Evolutionary conservation across 1,140 invertebrate species (phyloP).

Genomic region (Papilio machaon): DNA sequence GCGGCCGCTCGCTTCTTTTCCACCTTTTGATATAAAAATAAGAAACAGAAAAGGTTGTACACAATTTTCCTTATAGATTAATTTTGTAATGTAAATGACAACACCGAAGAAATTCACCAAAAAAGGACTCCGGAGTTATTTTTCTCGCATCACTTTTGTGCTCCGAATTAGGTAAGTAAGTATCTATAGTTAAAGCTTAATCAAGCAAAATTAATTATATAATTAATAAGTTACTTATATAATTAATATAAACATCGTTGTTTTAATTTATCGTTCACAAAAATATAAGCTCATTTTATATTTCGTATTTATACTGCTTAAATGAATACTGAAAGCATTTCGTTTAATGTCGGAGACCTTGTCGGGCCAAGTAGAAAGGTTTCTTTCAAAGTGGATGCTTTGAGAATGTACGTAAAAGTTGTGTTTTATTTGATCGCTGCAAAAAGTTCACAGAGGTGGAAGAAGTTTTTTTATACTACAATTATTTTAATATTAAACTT

Average conservation of each 20-base stretch:
- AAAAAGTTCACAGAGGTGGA: constrained; percentile 4
- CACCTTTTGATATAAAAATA: too few relatives aligned
- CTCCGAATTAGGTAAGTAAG: too few relatives aligned
- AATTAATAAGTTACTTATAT: neutral
- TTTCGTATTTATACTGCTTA: neutral
- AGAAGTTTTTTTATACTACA: neutral
- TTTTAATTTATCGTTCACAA: neutral
- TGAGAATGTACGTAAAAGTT: constrained; percentile 24
- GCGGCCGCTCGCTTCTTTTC: too few relatives aligned
- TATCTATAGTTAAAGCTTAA: too few relatives aligned
- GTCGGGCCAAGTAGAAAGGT: neutral
- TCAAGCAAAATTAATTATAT: too few relatives aligned
- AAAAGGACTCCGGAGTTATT: too few relatives aligned
- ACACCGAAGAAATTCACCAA: too few relatives aligned
- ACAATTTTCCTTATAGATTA: too few relatives aligned
- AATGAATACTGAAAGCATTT: constrained; percentile 14
- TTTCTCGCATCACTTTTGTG: too few relatives aligned
- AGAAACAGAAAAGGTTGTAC: too few relatives aligned
- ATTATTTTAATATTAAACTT: constrained; percentile 3
- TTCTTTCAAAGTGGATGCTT: constrained; percentile 13
- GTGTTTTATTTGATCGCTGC: constrained; percentile 23
- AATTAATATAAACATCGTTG: neutral
- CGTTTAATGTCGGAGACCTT: constrained; percentile 14
- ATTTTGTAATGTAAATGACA: too few relatives aligned
- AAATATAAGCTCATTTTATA: neutral